Conservation (phyloP, 2,888 invertebrate species). For the Pseudococcus jackbeardsleyi region DNA sequence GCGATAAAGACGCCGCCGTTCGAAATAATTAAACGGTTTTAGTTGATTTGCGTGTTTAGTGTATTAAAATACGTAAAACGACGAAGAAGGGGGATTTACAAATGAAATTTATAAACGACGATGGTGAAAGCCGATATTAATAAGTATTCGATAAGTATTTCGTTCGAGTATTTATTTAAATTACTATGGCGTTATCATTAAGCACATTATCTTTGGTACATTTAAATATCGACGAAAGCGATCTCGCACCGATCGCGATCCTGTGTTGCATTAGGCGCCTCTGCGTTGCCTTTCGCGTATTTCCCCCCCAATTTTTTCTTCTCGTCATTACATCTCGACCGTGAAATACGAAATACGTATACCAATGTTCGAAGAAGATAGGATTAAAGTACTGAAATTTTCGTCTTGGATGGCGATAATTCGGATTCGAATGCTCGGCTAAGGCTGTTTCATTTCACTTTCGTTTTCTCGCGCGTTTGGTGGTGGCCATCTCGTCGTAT, state of each 20-base stretch:
- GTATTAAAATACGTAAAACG: not conserved
- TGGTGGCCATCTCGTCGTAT: slow-evolving; percentile 11
- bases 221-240: slow-evolving; percentile 22
- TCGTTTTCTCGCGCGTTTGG: slow-evolving; percentile 41
- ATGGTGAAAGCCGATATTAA: slow-evolving; percentile 24
- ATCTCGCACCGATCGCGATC: not conserved
- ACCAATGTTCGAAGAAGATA: not conserved
- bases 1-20: not conserved
- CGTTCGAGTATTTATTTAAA: slow-evolving; percentile 11
- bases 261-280: not conserved
- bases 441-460: slow-evolving; percentile 41
- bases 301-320: not conserved
- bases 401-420: not conserved
- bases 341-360: not conserved
- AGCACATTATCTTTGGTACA: not conserved
- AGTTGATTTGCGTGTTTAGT: slow-evolving; percentile 8
- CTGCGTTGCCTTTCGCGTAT: not conserved
- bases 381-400: not conserved
- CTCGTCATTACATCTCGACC: not conserved
- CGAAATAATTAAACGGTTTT: slow-evolving; percentile 14
- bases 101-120: slow-evolving; percentile 28
- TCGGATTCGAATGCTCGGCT: too few species aligned
- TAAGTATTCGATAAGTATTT: slow-evolving; percentile 15
- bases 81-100: not conserved
- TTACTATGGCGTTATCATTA: slow-evolving; percentile 13